Conservation (phyloP, 2,797 vertebrate species). For the Microchirus variegatus region DNA sequence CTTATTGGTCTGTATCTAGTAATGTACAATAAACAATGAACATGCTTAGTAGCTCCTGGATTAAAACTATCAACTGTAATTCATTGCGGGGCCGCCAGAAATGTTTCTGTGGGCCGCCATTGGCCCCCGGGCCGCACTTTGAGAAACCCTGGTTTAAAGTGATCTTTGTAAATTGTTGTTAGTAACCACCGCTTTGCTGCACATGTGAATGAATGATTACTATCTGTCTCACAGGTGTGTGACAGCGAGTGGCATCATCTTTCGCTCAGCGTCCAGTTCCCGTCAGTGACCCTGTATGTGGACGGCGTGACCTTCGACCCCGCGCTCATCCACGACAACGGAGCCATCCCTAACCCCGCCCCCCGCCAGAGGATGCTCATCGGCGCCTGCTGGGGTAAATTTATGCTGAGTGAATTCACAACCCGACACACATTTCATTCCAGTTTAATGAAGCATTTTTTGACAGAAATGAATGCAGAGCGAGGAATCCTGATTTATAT, state of each 20-base stretch:
- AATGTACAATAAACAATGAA: no score
- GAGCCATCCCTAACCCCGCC: conserved; percentile 90
- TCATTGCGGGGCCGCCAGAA: no score
- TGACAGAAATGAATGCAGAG: conserved; percentile 29
- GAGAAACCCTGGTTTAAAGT: no score
- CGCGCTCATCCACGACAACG: conserved; percentile 96
- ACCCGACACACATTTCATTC: conserved; percentile 9
- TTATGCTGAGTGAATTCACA: conserved; percentile 4
- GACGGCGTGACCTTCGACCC: conserved; percentile 98
- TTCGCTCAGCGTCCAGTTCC: conserved; percentile 95
- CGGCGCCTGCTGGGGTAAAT: conserved; percentile 92
- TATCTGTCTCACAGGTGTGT: conserved; percentile 84
- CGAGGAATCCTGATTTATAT: neutral
- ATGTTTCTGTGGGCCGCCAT: no score
- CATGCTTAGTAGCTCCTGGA: no score
- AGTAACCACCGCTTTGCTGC: neutral
- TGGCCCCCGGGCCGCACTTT: no score
- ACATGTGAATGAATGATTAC: neutral
- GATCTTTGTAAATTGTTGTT: no score
- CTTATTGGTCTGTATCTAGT: no score
- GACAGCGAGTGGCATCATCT: conserved; percentile 98
- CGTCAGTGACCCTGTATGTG: conserved; percentile 93
- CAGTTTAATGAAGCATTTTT: conserved; percentile 32
- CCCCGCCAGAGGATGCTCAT: conserved; percentile 90
- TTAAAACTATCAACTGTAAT: no score